phyloP scores from a whole-genome alignment of 2,888 invertebrate species.

The Chrysotoxum bicinctum region DNA sequence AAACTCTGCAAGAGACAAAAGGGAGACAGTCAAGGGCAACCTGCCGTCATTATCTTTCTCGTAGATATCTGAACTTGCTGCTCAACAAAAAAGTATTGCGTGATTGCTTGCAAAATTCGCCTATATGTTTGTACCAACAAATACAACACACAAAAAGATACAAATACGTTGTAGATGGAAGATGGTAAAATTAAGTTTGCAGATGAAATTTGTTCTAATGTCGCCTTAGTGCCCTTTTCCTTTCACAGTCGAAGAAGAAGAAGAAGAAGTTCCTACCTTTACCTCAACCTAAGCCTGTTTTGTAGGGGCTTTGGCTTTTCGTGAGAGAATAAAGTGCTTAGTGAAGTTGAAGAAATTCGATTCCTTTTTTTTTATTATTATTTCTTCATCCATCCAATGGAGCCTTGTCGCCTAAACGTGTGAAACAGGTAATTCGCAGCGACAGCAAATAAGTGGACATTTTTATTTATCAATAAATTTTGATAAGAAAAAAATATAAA shows the following conservation, averaged over 20 bases:
- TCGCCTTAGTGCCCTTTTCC: conserved; percentile 26
- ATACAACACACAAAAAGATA: neutral
- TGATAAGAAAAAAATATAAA: conserved; percentile 7
- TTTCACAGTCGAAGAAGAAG: neutral
- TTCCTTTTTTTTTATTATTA: neutral
- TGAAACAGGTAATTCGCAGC: conserved; percentile 50
- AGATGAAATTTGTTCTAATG: conserved; percentile 70
- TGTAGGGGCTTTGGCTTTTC: conserved; percentile 28
- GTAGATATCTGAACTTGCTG: neutral
- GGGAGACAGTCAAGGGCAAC: conserved; percentile 15
- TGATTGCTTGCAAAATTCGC: conserved; percentile 16
- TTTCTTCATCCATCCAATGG: neutral
- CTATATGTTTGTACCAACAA: neutral
- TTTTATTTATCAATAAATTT: conserved; percentile 3
- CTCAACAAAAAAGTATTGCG: conserved; percentile 31
- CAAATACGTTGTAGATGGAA: neutral
- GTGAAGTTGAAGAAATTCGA: conserved; percentile 46
- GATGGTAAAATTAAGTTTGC: conserved; percentile 46
- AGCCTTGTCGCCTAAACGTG: conserved; percentile 32
- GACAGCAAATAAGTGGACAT: conserved; percentile 28
- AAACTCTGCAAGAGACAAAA: conserved; percentile 1
- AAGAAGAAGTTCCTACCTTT: neutral
- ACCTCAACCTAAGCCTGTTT: conserved; percentile 17
- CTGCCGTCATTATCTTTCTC: neutral
- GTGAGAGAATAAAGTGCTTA: conserved; percentile 63